Evolutionary conservation across 2,113 vertebrate species (phyloP), one percentile per base, ranked within the genome.

Genomic region (Mus pahari): DNA sequence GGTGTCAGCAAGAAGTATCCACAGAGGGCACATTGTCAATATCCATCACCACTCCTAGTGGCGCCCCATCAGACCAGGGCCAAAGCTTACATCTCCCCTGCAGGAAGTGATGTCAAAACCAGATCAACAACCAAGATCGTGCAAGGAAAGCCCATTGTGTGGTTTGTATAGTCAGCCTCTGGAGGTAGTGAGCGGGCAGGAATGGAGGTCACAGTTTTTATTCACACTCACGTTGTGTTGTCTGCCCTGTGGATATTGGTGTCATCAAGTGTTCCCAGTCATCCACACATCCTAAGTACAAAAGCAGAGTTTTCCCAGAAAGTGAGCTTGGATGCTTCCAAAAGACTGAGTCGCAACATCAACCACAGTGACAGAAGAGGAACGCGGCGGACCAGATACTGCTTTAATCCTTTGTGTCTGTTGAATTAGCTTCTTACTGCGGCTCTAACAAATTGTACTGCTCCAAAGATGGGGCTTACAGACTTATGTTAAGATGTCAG

Each of bases 261-360:
- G 39, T 50, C 70, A 74, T 22, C 55, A 79, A 81, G 48, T 68
- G 28, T 55, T 36, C 33, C 12, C 28, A 73, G 33, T 71, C 92
- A 75, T 66, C 45, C n/a, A 42, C 22, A 82, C 31, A 83, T 42
- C n/a, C 42, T 45, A 31, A 64, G 31, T 66, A 90, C 36, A 48
- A 42, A 82, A 90, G 79, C n/a, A 81, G 55, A 89, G 9, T 90
- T 86, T 55, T 42, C 48, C 79, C 82, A 48, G 81, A 88, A 94
- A 94, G 86, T 26, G 16, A 75, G 64, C 17, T 28, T 68, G n/a
- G 74, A 79, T 81, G 45, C 50, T 96, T 91, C 91, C 24, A 53
- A 92, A 70, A 87, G 17, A 88, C 20, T 73, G 20, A 96, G 16
- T 33, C 91, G 71, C 3, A 31, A 26, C 17, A 92, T 73, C 16